Conservation (phyloP, 2,888 invertebrate species). For the Sthenelais limicola region DNA sequence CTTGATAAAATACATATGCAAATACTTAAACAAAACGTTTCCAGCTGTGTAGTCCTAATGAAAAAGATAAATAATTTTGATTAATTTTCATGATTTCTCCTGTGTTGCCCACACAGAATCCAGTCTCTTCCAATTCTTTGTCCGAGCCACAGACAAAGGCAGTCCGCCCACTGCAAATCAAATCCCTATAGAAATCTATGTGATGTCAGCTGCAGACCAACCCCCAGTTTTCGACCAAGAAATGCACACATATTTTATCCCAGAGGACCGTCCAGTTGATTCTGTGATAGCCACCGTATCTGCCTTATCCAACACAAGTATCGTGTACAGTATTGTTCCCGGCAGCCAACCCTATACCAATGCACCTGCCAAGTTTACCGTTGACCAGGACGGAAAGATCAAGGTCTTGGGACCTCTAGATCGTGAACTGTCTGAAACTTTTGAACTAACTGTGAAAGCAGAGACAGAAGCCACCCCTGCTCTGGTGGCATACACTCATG, state of each 20-base stretch:
- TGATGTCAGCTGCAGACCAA: slow-evolving; percentile 80
- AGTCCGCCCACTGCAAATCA: slow-evolving; percentile 81
- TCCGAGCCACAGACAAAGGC: slow-evolving; percentile 89
- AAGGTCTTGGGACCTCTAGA: slow-evolving; percentile 82
- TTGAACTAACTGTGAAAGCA: slow-evolving; percentile 74
- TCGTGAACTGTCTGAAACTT: slow-evolving; percentile 80
- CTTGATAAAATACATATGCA: not conserved
- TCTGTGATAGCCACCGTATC: slow-evolving; percentile 81
- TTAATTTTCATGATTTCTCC: not conserved
- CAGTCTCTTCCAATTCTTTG: slow-evolving; percentile 87
- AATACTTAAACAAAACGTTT: not conserved
- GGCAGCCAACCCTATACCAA: slow-evolving; percentile 74
- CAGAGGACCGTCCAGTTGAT: slow-evolving; percentile 82
- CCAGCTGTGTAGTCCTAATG: too few relatives aligned
- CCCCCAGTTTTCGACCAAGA: slow-evolving; percentile 82
- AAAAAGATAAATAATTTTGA: not conserved
- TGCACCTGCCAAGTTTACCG: slow-evolving; percentile 60
- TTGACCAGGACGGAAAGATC: slow-evolving; percentile 75
- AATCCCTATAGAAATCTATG: slow-evolving; percentile 85
- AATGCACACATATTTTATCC: slow-evolving; percentile 86
- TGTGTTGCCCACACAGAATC: slow-evolving; percentile 47
- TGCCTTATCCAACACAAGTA: slow-evolving; percentile 78
- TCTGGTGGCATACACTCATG: slow-evolving; percentile 76
- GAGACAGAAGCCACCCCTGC: slow-evolving; percentile 83
- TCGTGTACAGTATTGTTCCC: slow-evolving; percentile 78